A percentile compares a stretch with the other conserved stretches of the same genome.
Conservation (phyloP, 2,113 vertebrate species). For the Siniperca knerii region DNA sequence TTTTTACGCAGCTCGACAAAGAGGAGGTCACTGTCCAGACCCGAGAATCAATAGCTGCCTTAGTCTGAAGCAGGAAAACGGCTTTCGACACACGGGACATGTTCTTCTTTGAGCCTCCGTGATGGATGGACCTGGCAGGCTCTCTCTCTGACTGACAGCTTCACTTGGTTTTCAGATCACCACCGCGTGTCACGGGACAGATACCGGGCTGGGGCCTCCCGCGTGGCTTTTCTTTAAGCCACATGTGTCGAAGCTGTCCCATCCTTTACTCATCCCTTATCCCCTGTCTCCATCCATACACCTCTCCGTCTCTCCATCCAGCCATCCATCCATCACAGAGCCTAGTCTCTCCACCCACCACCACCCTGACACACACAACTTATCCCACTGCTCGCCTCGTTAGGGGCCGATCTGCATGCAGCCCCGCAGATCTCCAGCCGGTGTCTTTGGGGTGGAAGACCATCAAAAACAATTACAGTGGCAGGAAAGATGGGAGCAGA, state of each 20-base stretch:
- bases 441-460: background rate
- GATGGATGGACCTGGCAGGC: slow-evolving; percentile 66
- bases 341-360: slow-evolving; percentile 18
- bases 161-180: slow-evolving; percentile 57
- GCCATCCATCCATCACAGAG: slow-evolving; percentile 51
- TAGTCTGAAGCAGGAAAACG: slow-evolving; percentile 18
- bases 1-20: slow-evolving; percentile 32
- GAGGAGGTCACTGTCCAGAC: slow-evolving; percentile 15
- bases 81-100: slow-evolving; percentile 39
- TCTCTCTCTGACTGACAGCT: slow-evolving; percentile 71
- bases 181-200: slow-evolving; percentile 65
- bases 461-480: slow-evolving; percentile 34
- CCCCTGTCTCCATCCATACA: slow-evolving; percentile 41
- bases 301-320: slow-evolving; percentile 54
- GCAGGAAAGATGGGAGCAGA: slow-evolving; percentile 11
- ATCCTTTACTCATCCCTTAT: slow-evolving; percentile 68
- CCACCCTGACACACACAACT: background rate
- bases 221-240: slow-evolving; percentile 70
- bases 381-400: background rate
- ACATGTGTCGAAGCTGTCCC: slow-evolving; percentile 44
- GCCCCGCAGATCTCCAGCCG: slow-evolving; percentile 16
- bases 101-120: slow-evolving; percentile 35
- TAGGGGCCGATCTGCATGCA: slow-evolving; percentile 18
- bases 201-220: slow-evolving; percentile 69
- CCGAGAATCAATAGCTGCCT: slow-evolving; percentile 39